Evolutionary conservation across 1,140 invertebrate species (phyloP).

Genomic region (Amphibalanus amphitrite): DNA sequence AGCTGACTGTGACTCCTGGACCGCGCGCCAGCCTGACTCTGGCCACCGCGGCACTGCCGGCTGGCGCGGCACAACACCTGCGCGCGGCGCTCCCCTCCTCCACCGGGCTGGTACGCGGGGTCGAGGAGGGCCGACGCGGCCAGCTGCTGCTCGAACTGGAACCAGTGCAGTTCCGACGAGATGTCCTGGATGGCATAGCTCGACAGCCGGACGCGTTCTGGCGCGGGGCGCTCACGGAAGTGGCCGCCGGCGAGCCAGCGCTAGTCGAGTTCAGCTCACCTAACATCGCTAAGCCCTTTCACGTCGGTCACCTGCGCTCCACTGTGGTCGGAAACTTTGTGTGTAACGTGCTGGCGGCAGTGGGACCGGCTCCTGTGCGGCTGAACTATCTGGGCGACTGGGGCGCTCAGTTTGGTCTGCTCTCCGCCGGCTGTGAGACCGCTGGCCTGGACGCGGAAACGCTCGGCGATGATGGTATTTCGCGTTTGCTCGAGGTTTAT

Average conservation of each 20-base stretch:
- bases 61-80: background rate
- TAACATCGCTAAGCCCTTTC: constrained; percentile 97
- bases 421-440: constrained; percentile 30
- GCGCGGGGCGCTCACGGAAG: background rate
- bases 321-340: constrained; percentile 91
- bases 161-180: background rate
- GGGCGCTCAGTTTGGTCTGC: constrained; percentile 88
- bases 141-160: background rate
- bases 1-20: background rate
- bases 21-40: background rate
- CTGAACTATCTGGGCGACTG: constrained; percentile 96
- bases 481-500: background rate
- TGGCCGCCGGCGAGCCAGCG: background rate
- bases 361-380: constrained; percentile 55
- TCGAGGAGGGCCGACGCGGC: background rate
- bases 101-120: background rate
- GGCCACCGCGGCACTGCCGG: background rate
- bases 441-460: constrained; percentile 34
- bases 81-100: background rate
- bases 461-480: background rate
- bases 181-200: background rate
- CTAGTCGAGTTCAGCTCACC: constrained; percentile 53
- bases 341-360: constrained; percentile 58
- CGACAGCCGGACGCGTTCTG: background rate
- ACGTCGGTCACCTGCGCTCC: constrained; percentile 86